Evolutionary conservation across 2,888 invertebrate genomes (phyloP), one percentile per base, ranked within the genome.

Genomic region (Anoplius nigerrimus): DNA sequence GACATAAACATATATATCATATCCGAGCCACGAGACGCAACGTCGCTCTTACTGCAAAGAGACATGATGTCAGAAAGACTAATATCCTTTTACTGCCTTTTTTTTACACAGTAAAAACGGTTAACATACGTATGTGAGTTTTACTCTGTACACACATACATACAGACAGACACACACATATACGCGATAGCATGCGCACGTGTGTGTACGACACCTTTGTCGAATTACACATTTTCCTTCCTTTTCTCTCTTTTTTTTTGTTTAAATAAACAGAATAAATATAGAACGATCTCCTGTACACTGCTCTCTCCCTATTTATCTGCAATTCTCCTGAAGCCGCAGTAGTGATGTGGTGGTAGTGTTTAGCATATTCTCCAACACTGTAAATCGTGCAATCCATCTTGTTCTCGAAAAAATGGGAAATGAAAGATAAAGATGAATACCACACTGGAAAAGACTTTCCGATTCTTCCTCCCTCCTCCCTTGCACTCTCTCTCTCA

Each of bases 1-100:
- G 80, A 83, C 72, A 82, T 75, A 78, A 67, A 83, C 80, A 83
- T 87, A 89, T 89, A 87, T 90, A 91, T 91, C 91, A 91, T 91
- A 92, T 91, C 91, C 91, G 91, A 92, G 91, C 91, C 91, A 90
- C 84, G 84, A 88, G 84, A 86, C 84, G 79, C 75, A 78, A 80
- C 81, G 82, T 82, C 72, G 81, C 81, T 83, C 81, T 72, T 67
- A 68, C 72, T 65, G 56, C 62, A 64, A 53, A 80, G 80, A 69
- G 61, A 62, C 51, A 59, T n/a, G 66, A 34, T 34, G 34, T 34
- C 11, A 13, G 34, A 34, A 34, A 34, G 34, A 34, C 34, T 34
- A 34, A 34, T 34, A 34, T 34, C 34, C 16, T 53, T 52, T 52
- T 53, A n/a, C 21, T 53, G 22, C n/a, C 22, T 3, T n/a, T 18